These are phyloP conservation scores for Carposina sasakii DNA, from an alignment of 1,140 invertebrate species.

Conservation along the genomic window DNA sequence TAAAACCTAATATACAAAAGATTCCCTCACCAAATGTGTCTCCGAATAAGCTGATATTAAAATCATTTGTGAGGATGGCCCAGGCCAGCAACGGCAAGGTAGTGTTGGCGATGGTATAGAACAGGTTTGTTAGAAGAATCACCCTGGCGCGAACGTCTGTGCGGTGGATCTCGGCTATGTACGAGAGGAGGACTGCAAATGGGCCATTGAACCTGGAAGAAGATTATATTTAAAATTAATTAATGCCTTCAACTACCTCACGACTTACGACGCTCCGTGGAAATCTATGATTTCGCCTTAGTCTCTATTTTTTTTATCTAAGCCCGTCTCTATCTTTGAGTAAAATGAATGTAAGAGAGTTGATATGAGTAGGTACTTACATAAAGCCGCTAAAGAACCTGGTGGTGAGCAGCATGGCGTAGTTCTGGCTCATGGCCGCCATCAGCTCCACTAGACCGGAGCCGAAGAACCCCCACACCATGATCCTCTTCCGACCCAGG, in stretches of 20 bases:
- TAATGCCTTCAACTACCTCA: neutral
- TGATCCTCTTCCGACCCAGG: slow-evolving; percentile 79
- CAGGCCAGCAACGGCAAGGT: slow-evolving; percentile 74
- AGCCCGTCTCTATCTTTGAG: too few species aligned
- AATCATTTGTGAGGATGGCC: slow-evolving; percentile 67
- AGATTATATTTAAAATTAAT: neutral
- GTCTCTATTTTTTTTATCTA: too few species aligned
- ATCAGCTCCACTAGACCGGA: slow-evolving; percentile 79
- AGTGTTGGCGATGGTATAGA: slow-evolving; percentile 74
- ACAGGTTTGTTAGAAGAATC: slow-evolving; percentile 76
- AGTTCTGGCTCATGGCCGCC: slow-evolving; percentile 80
- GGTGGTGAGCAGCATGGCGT: slow-evolving; percentile 78
- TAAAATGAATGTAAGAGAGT: too few species aligned
- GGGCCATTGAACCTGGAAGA: slow-evolving; percentile 79
- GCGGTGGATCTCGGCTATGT: slow-evolving; percentile 79
- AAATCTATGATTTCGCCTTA: too few species aligned
- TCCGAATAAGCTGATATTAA: slow-evolving; percentile 48
- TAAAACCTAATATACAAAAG: too few species aligned
- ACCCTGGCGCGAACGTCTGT: slow-evolving; percentile 76
- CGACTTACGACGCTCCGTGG: too few species aligned
- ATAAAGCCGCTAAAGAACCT: slow-evolving; percentile 85
- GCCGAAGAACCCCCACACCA: slow-evolving; percentile 81
- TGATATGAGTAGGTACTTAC: slow-evolving; percentile 71
- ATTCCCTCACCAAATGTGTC: slow-evolving; percentile 54
- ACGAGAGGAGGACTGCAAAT: slow-evolving; percentile 80